These are phyloP conservation scores for Hypolimnas misippus DNA, from an alignment of 2,888 invertebrate species.

Conservation along the genomic window DNA sequence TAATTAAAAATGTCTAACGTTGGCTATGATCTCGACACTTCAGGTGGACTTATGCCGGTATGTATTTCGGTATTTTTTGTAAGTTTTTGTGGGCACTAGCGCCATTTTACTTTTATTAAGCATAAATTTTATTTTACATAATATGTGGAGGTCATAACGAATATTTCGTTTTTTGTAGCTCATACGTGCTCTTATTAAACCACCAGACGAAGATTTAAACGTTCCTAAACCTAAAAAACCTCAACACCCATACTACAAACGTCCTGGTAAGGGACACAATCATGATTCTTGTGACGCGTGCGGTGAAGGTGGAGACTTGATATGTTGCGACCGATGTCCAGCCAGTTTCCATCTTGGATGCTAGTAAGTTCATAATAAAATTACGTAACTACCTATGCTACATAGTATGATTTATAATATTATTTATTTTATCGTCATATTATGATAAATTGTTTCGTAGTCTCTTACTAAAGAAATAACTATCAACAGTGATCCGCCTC, in stretches of 20 bases:
- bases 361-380: constrained; percentile 89
- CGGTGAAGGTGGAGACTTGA: constrained; percentile 96
- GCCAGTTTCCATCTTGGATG: constrained; percentile 98
- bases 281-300: constrained; percentile 97
- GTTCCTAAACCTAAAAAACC: constrained; percentile 84
- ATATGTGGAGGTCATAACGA: constrained; percentile 31
- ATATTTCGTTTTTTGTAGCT: constrained; percentile 83
- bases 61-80: constrained; percentile 56
- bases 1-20: constrained; percentile 71
- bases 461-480: no score
- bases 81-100: constrained; percentile 35
- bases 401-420: no score
- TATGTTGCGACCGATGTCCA: constrained; percentile 98
- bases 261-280: constrained; percentile 95
- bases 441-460: no score
- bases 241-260: constrained; percentile 92
- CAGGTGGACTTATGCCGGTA: constrained; percentile 95
- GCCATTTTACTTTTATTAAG: constrained; percentile 49
- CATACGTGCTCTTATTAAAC: constrained; percentile 94
- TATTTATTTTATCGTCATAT: no score
- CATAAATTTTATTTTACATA: constrained; percentile 18
- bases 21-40: constrained; percentile 90
- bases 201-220: constrained; percentile 90
- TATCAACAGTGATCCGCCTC: constrained; percentile 92
- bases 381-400: no score